A percentile compares a stretch with the other conserved stretches of the same genome.
Evolutionary conservation across 2,113 vertebrate genomes (phyloP).

Genomic region (Pungitius pungitius): DNA sequence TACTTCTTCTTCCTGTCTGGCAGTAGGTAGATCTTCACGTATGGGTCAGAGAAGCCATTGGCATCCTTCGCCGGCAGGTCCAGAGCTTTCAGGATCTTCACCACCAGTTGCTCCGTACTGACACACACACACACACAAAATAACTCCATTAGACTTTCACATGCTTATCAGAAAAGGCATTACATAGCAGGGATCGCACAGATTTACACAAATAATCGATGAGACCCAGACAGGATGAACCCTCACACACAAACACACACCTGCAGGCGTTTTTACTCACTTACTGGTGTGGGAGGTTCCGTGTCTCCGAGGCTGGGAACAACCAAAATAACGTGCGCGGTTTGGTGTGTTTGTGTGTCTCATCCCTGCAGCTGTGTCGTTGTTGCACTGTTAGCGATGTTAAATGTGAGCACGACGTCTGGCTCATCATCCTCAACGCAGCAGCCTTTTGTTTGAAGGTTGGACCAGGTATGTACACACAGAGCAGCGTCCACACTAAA

Average conservation of each 20-base stretch:
- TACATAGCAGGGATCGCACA: not conserved
- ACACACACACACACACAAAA: constrained; percentile 23
- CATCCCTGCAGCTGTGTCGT: constrained; percentile 44
- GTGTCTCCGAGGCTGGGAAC: constrained; percentile 34
- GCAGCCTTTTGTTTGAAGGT: constrained; percentile 3
- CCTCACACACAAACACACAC: constrained; percentile 48
- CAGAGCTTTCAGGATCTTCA: constrained; percentile 90
- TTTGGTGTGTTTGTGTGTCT: constrained; percentile 15
- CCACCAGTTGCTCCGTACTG: constrained; percentile 91
- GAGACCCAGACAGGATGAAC: constrained; percentile 48
- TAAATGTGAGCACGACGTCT: constrained; percentile 27
- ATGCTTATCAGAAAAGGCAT: constrained; percentile 1
- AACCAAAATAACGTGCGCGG: constrained; percentile 30
- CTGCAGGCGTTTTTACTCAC: constrained; percentile 33
- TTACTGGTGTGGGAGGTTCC: constrained; percentile 47
- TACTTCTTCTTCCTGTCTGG: constrained; percentile 96
- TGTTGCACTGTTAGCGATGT: constrained; percentile 49
- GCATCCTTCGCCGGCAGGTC: constrained; percentile 93
- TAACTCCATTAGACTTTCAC: constrained; percentile 15
- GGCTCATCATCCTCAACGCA: constrained; percentile 36
- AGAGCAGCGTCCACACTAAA: not conserved
- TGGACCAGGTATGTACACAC: not conserved
- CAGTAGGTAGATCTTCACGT: constrained; percentile 95
- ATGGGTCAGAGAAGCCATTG: constrained; percentile 93
- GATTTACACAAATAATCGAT: constrained; percentile 12